Evolutionary conservation across 2,888 invertebrate genomes (phyloP).

Genomic region (Ochlodes sylvanus): DNA sequence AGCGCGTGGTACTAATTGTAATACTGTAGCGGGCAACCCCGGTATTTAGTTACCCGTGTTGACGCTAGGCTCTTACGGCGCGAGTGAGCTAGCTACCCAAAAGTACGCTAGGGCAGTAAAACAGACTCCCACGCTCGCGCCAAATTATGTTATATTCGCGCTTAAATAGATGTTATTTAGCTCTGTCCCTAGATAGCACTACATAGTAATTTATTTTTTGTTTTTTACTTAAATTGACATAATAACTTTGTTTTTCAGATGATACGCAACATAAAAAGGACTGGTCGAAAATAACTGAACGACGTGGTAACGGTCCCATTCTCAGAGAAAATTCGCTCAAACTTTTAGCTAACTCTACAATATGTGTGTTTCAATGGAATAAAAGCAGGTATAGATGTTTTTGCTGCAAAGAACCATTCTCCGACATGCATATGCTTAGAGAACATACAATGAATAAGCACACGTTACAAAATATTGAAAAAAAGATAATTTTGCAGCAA

Average conservation of each 20-base stretch:
- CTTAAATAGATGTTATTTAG: too few species aligned
- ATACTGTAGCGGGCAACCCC: too few species aligned
- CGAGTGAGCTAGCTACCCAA: too few species aligned
- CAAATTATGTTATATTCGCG: too few species aligned
- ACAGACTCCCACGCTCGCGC: too few species aligned
- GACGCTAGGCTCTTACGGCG: too few species aligned
- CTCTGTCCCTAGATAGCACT: too few species aligned
- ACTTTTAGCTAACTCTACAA: slow-evolving; percentile 71
- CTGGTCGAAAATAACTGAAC: slow-evolving; percentile 57
- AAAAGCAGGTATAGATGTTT: slow-evolving; percentile 72
- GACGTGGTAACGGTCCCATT: slow-evolving; percentile 62
- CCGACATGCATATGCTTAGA: slow-evolving; percentile 58
- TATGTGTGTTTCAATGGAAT: slow-evolving; percentile 74
- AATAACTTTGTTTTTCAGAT: slow-evolving; percentile 29
- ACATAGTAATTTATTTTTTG: too few species aligned
- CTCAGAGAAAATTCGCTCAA: slow-evolving; percentile 78
- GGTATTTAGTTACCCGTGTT: too few species aligned
- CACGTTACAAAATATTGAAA: slow-evolving; percentile 61
- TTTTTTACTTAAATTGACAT: background rate
- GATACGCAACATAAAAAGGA: slow-evolving; percentile 15
- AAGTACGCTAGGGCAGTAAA: too few species aligned
- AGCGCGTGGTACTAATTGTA: too few species aligned
- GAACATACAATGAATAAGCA: slow-evolving; percentile 59
- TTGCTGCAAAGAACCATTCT: slow-evolving; percentile 70
- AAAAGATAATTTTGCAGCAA: slow-evolving; percentile 68